Base-by-base conservation (phyloP, 1,140 invertebrate species). In the Drosophila persimilis region DNA sequence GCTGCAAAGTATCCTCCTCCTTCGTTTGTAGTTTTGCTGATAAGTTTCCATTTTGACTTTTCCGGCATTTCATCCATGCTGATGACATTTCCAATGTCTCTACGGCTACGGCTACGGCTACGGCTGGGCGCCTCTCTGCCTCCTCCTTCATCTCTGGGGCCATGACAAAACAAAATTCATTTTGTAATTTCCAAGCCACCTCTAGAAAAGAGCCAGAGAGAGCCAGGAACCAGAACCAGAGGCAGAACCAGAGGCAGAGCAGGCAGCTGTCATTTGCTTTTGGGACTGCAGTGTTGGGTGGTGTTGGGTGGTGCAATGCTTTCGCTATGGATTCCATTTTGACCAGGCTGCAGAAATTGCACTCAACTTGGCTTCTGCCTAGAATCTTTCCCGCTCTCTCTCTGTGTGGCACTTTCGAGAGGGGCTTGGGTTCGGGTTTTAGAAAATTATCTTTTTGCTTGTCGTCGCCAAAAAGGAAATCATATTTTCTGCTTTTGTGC, bases 401-500 rank as follows among this genome's bases (percentile, higher is more conserved):
- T 0, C 6, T 20, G 39, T 52, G 41, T n/a, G 44, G 63, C 60
- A 57, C 13, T 62, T 44, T 78, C 54, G 15, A 53, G 50, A 64
- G 56, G 64, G 66, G 64, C 66, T 56, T 71, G 51, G 24, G 43
- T 55, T 56, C 39, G 65, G 65, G 66, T 59, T 77, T 90, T 90
- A 90, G 88, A 90, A 90, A 90, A 90, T 90, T 90, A 90, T 90
- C 88, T 90, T 90, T 90, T 80, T 90, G 80, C 74, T 88, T 74
- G 77, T 90, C 88, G 80, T 90, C 80, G 84, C 89, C 89, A 86
- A 90, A 90, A 89, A 90, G 89, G 89, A 90, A 90, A 90, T 90
- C 89, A 90, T 90, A 90, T 90, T 90, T 90, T 90, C 89, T 90
- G 88, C 88, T 90, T 90, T 89, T 90, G 83, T 90, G 89, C 88